Evolutionary conservation across 1,140 invertebrate species (phyloP).

Genomic region (Adoxophyes honmai): DNA sequence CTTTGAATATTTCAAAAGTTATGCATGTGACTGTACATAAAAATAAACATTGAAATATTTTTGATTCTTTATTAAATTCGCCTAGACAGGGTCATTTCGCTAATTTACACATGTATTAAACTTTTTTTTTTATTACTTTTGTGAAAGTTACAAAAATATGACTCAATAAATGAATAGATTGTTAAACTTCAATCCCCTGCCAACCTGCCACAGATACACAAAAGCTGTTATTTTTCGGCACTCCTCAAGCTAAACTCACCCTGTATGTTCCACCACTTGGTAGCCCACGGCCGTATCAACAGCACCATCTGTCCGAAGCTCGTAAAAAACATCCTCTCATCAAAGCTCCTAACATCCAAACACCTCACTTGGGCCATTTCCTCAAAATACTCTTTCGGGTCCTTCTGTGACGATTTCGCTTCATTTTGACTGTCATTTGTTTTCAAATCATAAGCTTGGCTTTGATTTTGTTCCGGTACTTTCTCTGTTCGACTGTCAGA

Average conservation of each 20-base stretch:
- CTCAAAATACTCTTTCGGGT: constrained; percentile 38
- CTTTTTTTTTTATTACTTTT: no score
- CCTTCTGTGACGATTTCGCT: constrained; percentile 18
- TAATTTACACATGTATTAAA: no score
- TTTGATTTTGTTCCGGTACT: constrained; percentile 1
- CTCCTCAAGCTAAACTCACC: constrained; percentile 35
- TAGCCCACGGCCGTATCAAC: constrained; percentile 51
- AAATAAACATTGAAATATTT: no score
- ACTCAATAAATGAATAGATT: no score
- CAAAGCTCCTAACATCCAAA: constrained; percentile 42
- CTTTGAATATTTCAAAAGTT: no score
- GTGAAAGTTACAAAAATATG: no score
- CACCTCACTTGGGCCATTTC: constrained; percentile 48
- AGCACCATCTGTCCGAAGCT: constrained; percentile 51
- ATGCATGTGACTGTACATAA: no score
- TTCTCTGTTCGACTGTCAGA: not conserved
- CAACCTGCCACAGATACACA: no score
- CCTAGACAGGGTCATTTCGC: no score
- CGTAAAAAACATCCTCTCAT: constrained; percentile 56
- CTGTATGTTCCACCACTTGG: constrained; percentile 50
- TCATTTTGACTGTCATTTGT: constrained; percentile 1
- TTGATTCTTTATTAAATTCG: no score
- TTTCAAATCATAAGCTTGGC: not conserved
- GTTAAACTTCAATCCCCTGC: no score
- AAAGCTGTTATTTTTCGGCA: no score